phyloP scores from a whole-genome alignment of 2,888 invertebrate species.

The Chymomyza caudatula region DNA sequence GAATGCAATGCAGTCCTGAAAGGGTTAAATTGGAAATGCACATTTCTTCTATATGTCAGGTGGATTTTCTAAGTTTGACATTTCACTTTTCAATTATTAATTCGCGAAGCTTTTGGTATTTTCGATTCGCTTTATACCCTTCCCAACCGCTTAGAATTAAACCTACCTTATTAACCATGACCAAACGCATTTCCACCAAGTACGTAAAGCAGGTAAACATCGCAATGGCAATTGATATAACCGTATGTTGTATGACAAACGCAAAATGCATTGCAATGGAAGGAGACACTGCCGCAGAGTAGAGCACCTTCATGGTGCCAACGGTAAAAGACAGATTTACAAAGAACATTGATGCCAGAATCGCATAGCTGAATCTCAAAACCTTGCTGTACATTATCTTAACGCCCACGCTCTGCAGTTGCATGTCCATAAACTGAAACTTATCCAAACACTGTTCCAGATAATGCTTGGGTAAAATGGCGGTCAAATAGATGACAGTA shows the following conservation, averaged over 20 bases:
- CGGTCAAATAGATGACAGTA: slow-evolving; percentile 71
- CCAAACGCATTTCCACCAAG: slow-evolving; percentile 69
- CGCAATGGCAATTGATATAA: slow-evolving; percentile 66
- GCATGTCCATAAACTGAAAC: slow-evolving; percentile 68
- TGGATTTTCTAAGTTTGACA: too few relatives aligned
- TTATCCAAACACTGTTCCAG: slow-evolving; percentile 65
- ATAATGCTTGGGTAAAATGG: slow-evolving; percentile 70
- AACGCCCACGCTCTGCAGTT: slow-evolving; percentile 68
- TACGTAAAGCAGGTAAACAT: slow-evolving; percentile 68
- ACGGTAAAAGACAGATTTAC: slow-evolving; percentile 63
- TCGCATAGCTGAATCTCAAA: slow-evolving; percentile 66
- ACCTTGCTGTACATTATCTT: slow-evolving; percentile 75
- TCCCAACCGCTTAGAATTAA: too few relatives aligned
- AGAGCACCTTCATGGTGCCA: slow-evolving; percentile 69
- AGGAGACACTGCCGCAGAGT: slow-evolving; percentile 57
- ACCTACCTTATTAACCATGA: slow-evolving; percentile 75
- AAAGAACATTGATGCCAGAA: slow-evolving; percentile 58
- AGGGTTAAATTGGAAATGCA: too few relatives aligned
- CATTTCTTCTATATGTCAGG: too few relatives aligned
- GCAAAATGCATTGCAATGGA: slow-evolving; percentile 69
- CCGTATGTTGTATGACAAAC: slow-evolving; percentile 74
- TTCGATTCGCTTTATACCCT: too few relatives aligned
- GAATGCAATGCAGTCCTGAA: too few relatives aligned
- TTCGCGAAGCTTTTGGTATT: too few relatives aligned
- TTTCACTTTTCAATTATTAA: too few relatives aligned